Conservation (phyloP, 2,113 vertebrate species). For the Petrocephalus zakoni region DNA sequence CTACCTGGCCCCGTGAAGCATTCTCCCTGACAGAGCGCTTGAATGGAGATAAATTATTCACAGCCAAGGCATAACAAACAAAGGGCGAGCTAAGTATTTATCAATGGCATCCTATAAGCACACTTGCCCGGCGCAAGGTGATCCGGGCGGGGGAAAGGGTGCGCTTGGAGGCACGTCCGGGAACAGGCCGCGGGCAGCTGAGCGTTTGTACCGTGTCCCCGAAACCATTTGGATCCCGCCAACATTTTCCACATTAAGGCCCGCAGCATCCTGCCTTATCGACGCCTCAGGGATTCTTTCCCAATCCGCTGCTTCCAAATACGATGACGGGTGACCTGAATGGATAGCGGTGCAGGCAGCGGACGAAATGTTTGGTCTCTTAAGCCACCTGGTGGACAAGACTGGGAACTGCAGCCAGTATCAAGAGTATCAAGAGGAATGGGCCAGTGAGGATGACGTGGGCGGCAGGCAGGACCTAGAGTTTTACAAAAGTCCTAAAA, state of each 20-base stretch:
- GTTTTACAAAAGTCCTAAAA: background rate
- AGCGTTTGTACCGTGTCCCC: slow-evolving; percentile 14
- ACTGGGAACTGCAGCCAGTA: slow-evolving; percentile 42
- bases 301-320: background rate
- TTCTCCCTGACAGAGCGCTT: slow-evolving; percentile 53
- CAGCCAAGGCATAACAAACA: slow-evolving; percentile 60
- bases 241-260: slow-evolving; percentile 26
- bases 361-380: slow-evolving; percentile 42
- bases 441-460: background rate
- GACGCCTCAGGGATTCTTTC: background rate
- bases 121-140: slow-evolving; percentile 58
- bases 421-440: background rate
- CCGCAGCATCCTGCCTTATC: background rate
- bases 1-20: slow-evolving; percentile 39
- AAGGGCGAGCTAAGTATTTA: slow-evolving; percentile 63
- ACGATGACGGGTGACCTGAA: background rate
- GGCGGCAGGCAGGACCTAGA: no score
- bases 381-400: slow-evolving; percentile 52
- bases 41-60: slow-evolving; percentile 66
- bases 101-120: slow-evolving; percentile 54
- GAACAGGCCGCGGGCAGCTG: slow-evolving; percentile 22
- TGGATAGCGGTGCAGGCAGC: background rate
- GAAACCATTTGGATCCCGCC: slow-evolving; percentile 7
- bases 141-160: slow-evolving; percentile 44
- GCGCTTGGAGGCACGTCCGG: slow-evolving; percentile 40